Conservation (phyloP, 2,113 vertebrate genomes). For the Hemiscyllium ocellatum region DNA sequence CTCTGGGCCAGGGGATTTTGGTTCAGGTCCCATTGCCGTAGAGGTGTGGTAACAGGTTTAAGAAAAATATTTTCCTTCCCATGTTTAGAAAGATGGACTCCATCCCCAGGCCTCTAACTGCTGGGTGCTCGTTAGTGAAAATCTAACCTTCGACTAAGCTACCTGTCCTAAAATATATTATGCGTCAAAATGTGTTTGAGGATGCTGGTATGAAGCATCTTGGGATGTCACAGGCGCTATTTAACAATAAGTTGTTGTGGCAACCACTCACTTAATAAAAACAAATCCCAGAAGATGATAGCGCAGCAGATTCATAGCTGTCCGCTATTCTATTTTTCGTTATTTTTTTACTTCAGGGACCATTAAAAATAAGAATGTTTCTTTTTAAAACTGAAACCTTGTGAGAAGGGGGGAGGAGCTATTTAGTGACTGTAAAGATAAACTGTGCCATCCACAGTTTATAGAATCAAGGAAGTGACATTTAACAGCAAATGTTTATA, state of each 20-base stretch:
- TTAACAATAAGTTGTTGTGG: not conserved
- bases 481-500: not conserved
- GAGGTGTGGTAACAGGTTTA: too few relatives aligned
- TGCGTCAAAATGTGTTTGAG: not conserved
- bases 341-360: not conserved
- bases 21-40: too few relatives aligned
- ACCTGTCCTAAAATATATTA: not conserved
- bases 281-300: not conserved
- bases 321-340: too few relatives aligned
- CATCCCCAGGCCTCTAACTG: not conserved
- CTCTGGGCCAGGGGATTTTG: too few relatives aligned
- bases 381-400: not conserved
- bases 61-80: too few relatives aligned
- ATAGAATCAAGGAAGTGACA: not conserved
- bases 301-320: not conserved
- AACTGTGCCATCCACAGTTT: not conserved
- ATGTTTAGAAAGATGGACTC: not conserved
- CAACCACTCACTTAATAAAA: not conserved
- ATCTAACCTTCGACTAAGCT: not conserved
- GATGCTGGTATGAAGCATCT: not conserved
- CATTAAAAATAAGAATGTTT: not conserved
- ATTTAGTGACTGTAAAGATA: not conserved
- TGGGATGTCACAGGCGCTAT: not conserved
- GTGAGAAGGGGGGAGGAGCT: not conserved
- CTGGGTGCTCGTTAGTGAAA: not conserved